Base-by-base conservation (phyloP, 2,113 vertebrate genomes). In the Pygoscelis antarcticus region DNA sequence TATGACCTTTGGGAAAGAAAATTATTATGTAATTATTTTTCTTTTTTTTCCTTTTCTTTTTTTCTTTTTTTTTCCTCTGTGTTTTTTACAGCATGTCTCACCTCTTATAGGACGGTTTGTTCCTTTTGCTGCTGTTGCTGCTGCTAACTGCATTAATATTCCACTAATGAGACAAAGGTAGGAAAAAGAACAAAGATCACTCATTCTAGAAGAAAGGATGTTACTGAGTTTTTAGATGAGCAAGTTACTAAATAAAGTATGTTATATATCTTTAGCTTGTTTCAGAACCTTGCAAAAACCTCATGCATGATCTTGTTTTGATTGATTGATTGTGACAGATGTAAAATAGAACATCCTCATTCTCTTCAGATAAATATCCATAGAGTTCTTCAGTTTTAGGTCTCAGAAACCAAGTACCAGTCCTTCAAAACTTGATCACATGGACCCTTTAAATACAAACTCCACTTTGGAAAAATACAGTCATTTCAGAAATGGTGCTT, bases 101-200 rank as follows among this genome's bases (percentile, higher is more conserved):
- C 99, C 99, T 30, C 99, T 99, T 86, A 96, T 99, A 96, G 99
- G 99, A 97, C 98, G 99, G 17, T 99, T 99, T 93, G 99, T 99
- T 89, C 99, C 99, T 64, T 99, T 99, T 82, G 99, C 99, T 98
- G 99, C 99, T 42, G 99, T 99, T n/a, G 99, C 99, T 83, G 99
- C 99, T 97, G 99, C 99, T 76, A 99, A 99, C 97, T 99, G 99
- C 97, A 99, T 99, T 97, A 99, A 99, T 88, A 99, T 99, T 93
- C 99, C 99, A 6, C 96, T 99, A 91, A 99, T 99, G 99, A 99
- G 99, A 93, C 99, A 99, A 97, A 99, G 99, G 99, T 99, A 98
- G 98, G 97, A 36, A 18, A 84, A 87, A 75, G 36, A 94, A 38
- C 42, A 83, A 81, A 76, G 51, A 69, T 93, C 38, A 46, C 61